These are phyloP conservation scores for Neodon shergylaensis DNA, from an alignment of 2,113 vertebrate species.

Conservation along the genomic window DNA sequence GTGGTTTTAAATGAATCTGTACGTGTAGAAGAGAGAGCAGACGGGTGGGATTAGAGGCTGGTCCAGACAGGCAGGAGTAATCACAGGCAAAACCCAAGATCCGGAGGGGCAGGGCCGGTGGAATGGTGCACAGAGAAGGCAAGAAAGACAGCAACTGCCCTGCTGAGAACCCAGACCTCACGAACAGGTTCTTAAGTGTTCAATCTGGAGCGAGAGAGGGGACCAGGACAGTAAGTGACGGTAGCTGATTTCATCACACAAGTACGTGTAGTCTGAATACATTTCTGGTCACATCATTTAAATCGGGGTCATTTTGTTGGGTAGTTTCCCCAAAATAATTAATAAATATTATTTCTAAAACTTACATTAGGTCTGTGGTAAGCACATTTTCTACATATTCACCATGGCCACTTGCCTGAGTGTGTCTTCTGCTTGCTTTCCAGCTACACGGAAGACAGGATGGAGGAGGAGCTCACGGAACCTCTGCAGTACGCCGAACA, in stretches of 20 bases:
- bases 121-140: background rate
- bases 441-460: conserved; percentile 59
- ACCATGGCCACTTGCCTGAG: background rate
- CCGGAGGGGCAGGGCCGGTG: background rate
- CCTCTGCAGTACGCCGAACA: conserved; percentile 92
- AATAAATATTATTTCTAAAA: conserved; percentile 14
- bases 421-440: conserved; percentile 35
- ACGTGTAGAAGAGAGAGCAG: background rate
- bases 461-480: conserved; percentile 82
- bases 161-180: background rate
- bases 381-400: conserved; percentile 3
- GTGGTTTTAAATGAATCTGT: background rate
- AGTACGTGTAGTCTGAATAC: background rate
- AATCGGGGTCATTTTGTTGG: background rate
- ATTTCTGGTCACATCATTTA: background rate
- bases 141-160: background rate
- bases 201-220: background rate
- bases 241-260: background rate
- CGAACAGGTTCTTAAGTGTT: background rate
- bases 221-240: background rate
- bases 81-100: background rate
- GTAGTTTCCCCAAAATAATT: conserved; percentile 5
- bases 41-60: background rate
- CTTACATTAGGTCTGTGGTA: background rate
- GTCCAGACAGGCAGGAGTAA: background rate